Base-by-base conservation (phyloP, 2,113 vertebrate species). In the Furnarius figulus region DNA sequence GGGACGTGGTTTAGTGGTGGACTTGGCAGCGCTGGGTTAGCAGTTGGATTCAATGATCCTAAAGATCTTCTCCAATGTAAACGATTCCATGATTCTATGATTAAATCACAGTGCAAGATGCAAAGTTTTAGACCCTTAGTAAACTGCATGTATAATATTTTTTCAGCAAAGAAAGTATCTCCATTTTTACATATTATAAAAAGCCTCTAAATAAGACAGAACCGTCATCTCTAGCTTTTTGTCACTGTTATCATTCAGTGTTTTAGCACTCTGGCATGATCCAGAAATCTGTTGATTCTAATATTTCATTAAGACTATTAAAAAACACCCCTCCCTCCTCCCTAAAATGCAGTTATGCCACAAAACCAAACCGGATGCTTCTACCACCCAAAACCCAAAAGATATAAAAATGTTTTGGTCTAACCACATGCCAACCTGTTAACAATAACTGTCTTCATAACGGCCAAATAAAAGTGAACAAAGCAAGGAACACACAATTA, bases 231-330 rank as follows among this genome's bases (percentile, higher is more conserved):
- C 25, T 28, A 47, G 31, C 21, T 68, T 81, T 66, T 39, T 46
- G 23, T 49, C 63, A 76, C 58, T 37, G 35, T 55, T 37, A 68
- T 12, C 31, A 68, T 17, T 14, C 47, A 49, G 14, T 7, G 18
- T 59, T 92, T 86, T 79, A 56, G 50, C 56, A 73, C 59, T 81
- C 67, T 70, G 56, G 31, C 9, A 79, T 18, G 50, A 75, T 39
- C 44, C n/a, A 90, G 65, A n/a, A 93, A 95, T 93, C 79, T 94
- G 68, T 83, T 89, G 90, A 93, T 74, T 40, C 79, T 74, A 78
- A 75, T 79, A 82, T 65, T 68, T 49, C 35, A 74, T 56, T 39
- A 77, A 56, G 33, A 77, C 2, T 27, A 63, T 31, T 77, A 80
- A 88, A 77, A 66, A 85, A 25, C 71, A 66, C 2, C 21, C 59